Conservation (phyloP, 2,797 vertebrate species). For the Holocentrus rufus region DNA sequence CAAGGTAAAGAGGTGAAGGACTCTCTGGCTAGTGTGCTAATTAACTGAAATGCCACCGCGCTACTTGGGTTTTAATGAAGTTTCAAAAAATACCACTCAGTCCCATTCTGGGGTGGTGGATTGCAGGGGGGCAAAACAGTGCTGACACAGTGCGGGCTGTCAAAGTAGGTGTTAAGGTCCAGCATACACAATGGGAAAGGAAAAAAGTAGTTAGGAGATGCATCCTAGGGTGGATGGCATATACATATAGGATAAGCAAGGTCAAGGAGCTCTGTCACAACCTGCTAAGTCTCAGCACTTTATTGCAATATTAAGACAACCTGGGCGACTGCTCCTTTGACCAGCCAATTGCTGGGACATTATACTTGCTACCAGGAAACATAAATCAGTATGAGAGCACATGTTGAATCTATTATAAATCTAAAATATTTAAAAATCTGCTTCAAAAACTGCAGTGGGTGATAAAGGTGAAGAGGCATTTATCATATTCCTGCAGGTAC, state of each 20-base stretch:
- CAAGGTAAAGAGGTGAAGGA: constrained; percentile 53
- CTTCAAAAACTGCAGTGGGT: no score
- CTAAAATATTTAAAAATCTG: no score
- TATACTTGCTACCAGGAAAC: no score
- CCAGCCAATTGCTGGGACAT: not conserved
- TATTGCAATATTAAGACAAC: not conserved
- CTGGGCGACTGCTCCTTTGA: not conserved
- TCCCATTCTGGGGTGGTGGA: constrained; percentile 12
- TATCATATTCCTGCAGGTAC: no score
- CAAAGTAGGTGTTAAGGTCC: constrained; percentile 24
- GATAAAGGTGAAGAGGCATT: no score
- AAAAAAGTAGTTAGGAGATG: constrained; percentile 25
- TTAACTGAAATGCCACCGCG: constrained; percentile 63
- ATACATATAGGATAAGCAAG: constrained; percentile 50
- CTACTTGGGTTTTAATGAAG: constrained; percentile 56
- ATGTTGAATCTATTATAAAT: no score
- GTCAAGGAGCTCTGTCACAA: constrained; percentile 18
- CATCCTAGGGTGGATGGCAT: constrained; percentile 32
- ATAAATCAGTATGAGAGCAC: no score
- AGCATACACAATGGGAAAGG: constrained; percentile 32
- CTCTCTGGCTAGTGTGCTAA: constrained; percentile 52
- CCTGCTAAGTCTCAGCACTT: not conserved
- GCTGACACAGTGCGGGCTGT: constrained; percentile 38
- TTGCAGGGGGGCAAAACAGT: not conserved
- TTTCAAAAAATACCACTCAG: constrained; percentile 18